Percentiles rank a stretch among this genome's conserved stretches.
phyloP scores from a whole-genome alignment of 2,888 invertebrate genomes.

The Candidula unifasciata region DNA sequence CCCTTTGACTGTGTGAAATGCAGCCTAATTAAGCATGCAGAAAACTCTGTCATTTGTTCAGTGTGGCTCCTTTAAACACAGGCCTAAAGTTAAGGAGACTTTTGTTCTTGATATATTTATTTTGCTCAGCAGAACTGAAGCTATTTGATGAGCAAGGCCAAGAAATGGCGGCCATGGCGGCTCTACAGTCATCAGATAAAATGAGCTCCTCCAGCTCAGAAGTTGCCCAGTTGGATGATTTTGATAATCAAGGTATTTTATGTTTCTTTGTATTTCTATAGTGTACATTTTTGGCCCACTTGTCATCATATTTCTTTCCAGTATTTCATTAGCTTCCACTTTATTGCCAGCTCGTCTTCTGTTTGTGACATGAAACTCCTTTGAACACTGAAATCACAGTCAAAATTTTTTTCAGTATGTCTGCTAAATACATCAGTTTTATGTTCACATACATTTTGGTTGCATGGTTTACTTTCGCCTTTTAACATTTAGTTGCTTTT shows the following conservation, averaged over 20 bases:
- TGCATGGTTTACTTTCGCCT: conserved; percentile 54
- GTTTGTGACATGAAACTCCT: conserved; percentile 18
- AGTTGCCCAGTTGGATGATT: conserved; percentile 72
- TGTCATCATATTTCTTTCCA: conserved; percentile 32
- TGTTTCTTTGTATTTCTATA: conserved; percentile 27
- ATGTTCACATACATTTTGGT: conserved; percentile 44
- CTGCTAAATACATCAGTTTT: conserved; percentile 33
- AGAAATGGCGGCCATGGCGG: conserved; percentile 44
- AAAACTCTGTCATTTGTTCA: background rate
- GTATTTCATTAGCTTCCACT: conserved; percentile 33
- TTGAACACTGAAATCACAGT: conserved; percentile 52
- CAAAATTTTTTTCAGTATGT: conserved; percentile 27
- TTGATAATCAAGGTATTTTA: conserved; percentile 65
- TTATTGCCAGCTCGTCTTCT: conserved; percentile 37
- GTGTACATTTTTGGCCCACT: conserved; percentile 30
- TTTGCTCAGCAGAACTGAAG: conserved; percentile 22
- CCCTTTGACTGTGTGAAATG: no score
- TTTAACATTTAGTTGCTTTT: conserved; percentile 50
- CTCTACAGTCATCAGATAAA: conserved; percentile 60
- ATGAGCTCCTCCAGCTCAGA: conserved; percentile 72
- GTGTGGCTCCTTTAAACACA: background rate
- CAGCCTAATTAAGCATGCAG: background rate
- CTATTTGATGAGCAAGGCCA: conserved; percentile 6
- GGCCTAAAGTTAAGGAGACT: background rate
- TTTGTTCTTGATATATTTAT: background rate